Conservation (phyloP, 37 sponge, comb jelly and placozoan species). For the Aphrocallistes beatrix region DNA sequence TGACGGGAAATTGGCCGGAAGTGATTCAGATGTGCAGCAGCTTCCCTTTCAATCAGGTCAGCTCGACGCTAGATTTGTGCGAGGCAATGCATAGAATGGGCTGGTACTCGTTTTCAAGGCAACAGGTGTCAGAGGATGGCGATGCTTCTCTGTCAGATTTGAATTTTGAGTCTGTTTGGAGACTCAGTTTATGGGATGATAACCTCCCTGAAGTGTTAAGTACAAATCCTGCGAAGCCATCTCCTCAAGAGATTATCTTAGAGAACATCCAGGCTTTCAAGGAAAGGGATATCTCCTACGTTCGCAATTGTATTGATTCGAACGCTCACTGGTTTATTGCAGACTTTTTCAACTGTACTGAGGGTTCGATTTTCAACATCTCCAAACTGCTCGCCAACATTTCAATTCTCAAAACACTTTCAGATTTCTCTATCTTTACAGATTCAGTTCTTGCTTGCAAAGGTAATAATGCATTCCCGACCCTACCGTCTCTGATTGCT, state of each 20-base stretch:
- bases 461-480: neutral
- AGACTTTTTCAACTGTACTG: neutral
- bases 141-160: neutral
- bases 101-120: neutral
- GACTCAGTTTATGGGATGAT: conserved; percentile 6
- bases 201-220: neutral
- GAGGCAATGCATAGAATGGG: neutral
- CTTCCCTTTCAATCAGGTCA: neutral
- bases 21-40: neutral
- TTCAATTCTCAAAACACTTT: neutral
- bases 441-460: neutral
- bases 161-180: neutral
- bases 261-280: neutral
- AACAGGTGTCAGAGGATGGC: neutral
- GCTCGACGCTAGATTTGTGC: neutral
- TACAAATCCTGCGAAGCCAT: neutral
- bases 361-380: neutral
- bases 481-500: neutral
- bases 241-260: neutral
- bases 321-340: neutral
- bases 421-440: neutral
- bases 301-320: neutral
- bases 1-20: neutral
- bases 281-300: neutral
- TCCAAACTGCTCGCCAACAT: neutral